These are phyloP conservation scores for Xestia ashworthii DNA, from an alignment of 2,888 invertebrate genomes.

Conservation along the genomic window DNA sequence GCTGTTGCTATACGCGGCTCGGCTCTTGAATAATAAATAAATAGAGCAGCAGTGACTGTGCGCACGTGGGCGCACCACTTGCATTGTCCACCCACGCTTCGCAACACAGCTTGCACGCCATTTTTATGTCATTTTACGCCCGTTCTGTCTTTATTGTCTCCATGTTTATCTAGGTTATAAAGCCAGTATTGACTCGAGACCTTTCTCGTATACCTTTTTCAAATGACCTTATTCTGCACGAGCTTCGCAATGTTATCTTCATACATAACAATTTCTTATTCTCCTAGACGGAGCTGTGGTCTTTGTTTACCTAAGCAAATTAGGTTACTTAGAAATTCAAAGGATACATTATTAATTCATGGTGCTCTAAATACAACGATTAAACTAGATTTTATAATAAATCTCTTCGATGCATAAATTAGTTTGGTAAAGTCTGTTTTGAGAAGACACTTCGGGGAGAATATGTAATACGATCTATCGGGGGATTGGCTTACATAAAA, in stretches of 20 bases:
- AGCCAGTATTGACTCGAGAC: slow-evolving; percentile 54
- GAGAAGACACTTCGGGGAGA: slow-evolving; percentile 17
- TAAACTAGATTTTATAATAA: slow-evolving; percentile 38
- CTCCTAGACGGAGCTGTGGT: not conserved
- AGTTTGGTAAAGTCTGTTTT: slow-evolving; percentile 22
- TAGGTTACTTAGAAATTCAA: slow-evolving; percentile 8
- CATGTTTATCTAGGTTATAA: slow-evolving; percentile 64
- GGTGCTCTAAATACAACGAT: slow-evolving; percentile 16
- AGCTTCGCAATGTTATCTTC: slow-evolving; percentile 29
- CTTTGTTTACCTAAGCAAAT: slow-evolving; percentile 18
- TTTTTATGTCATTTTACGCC: slow-evolving; percentile 69
- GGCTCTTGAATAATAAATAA: slow-evolving; percentile 80
- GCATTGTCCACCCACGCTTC: slow-evolving; percentile 70
- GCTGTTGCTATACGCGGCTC: slow-evolving; percentile 67
- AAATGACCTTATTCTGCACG: slow-evolving; percentile 53
- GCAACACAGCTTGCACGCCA: slow-evolving; percentile 60
- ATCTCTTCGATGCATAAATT: slow-evolving; percentile 46
- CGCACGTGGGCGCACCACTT: slow-evolving; percentile 72
- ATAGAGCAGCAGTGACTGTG: slow-evolving; percentile 72
- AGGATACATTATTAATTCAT: slow-evolving; percentile 8
- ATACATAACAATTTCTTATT: slow-evolving; percentile 44
- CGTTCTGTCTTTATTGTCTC: slow-evolving; percentile 63
- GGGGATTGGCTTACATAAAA: slow-evolving; percentile 45
- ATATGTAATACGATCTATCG: slow-evolving; percentile 35
- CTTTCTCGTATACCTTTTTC: slow-evolving; percentile 43